Evolutionary conservation across 2,797 vertebrate species (phyloP), one percentile per base, ranked within the genome.

Genomic region (Hephaestus fuliginosus): DNA sequence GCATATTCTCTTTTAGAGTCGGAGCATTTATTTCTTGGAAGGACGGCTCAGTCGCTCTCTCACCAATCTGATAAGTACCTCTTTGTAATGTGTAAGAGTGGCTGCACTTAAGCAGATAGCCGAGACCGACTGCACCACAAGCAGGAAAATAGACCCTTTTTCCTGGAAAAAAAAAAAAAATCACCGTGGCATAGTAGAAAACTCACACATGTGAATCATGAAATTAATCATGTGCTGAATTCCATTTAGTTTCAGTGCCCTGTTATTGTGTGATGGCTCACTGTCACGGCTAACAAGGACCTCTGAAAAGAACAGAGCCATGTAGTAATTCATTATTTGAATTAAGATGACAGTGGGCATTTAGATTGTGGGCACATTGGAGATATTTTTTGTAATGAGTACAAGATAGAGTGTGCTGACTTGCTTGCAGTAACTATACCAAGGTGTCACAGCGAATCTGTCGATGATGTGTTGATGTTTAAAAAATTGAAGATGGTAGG

Each of bases 391-490:
- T 15, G 13, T 15, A 56, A 56, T 25, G 25, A 25, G 25, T 25
- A 25, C 25, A 2, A 25, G 52, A 58, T 15, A n/a, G 15, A 70
- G 18, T 25, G 6, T 20, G 51, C 11, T 49, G 17, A 13, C 53
- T 1, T 64, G 36, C 8, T 48, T 44, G 20, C 22, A 22, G 22
- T n/a, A 4, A 44, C 17, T 44, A 25, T 5, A n/a, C 9, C 36
- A 33, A 49, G 44, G 25, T 55, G 43, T 68, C 70, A 41, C 36
- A 18, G 17, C 22, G 36, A 33, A 65, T 53, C 7, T 60, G 36
- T 66, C 52, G 30, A 49, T 61, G n/a, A 67, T 20, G 36, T 44
- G 43, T 20, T 65, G 60, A 64, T 49, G 53, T 60, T 49, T 64
- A 3, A 70, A 74, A 53, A n/a, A 63, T 11, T 46, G 3, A 82